phyloP scores from a whole-genome alignment of 2,888 invertebrate genomes.

The Monoplex corrugatus region DNA sequence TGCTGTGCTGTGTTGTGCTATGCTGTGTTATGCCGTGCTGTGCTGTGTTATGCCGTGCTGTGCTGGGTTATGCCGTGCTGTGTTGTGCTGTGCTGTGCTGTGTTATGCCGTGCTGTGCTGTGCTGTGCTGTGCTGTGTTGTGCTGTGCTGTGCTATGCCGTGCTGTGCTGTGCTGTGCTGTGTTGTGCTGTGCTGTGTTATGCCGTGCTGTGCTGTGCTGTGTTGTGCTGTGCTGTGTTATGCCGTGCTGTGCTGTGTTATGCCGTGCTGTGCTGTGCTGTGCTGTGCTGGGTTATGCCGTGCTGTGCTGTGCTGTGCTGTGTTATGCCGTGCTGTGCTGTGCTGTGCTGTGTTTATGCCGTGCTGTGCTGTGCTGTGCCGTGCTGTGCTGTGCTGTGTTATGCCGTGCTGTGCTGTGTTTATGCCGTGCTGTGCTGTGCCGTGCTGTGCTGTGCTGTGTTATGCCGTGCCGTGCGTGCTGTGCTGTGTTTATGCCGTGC shows the following conservation, averaged over 20 bases:
- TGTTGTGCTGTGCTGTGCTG: background rate
- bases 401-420: conserved; percentile 24
- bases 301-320: conserved; percentile 12
- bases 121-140: background rate
- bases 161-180: conserved; percentile 5
- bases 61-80: background rate
- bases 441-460: conserved; percentile 17
- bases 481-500: background rate
- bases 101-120: background rate
- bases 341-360: background rate
- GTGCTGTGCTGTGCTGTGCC: conserved; percentile 14
- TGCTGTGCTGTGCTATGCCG: background rate
- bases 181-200: conserved; percentile 37
- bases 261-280: conserved; percentile 26
- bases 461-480: background rate
- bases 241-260: background rate
- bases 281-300: background rate
- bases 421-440: background rate
- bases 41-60: no score
- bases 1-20: background rate
- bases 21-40: background rate
- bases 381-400: conserved; percentile 45
- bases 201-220: conserved; percentile 34
- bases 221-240: conserved; percentile 36
- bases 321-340: conserved; percentile 1